These are phyloP conservation scores for Pomacea canaliculata DNA, from an alignment of 2,888 invertebrate genomes.

Conservation along the genomic window DNA sequence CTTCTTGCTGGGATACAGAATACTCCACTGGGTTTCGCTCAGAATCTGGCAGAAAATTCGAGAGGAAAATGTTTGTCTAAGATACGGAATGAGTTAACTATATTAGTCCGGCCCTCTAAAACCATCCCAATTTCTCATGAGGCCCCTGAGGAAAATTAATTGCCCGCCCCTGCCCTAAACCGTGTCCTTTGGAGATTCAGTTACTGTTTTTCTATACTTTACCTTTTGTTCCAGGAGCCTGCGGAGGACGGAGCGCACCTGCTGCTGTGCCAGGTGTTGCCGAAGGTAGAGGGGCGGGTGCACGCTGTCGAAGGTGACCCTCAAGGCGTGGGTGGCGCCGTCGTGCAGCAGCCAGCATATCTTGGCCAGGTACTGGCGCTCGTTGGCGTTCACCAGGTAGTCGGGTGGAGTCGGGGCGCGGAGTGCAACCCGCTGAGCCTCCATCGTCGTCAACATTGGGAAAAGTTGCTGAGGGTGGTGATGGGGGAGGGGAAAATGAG, in stretches of 20 bases:
- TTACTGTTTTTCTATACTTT: no score
- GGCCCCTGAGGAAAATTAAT: no score
- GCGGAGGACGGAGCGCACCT: conserved; percentile 48
- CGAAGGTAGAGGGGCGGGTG: conserved; percentile 53
- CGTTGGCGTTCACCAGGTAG: conserved; percentile 37
- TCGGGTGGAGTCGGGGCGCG: conserved; percentile 17
- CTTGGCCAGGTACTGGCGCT: conserved; percentile 51
- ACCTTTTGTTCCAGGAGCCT: conserved; percentile 41
- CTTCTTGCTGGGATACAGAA: conserved; percentile 52
- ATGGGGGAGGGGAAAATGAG: no score
- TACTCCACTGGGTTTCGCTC: conserved; percentile 49
- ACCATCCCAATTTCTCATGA: no score
- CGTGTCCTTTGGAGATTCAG: no score
- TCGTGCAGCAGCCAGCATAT: conserved; percentile 58
- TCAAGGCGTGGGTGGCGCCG: conserved; percentile 51
- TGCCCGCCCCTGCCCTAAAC: no score
- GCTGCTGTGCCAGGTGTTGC: conserved; percentile 50
- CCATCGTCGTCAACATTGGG: no score
- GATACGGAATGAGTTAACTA: no score
- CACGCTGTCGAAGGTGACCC: conserved; percentile 53
- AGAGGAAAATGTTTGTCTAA: no score
- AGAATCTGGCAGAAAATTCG: conserved; percentile 28
- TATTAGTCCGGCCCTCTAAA: no score
- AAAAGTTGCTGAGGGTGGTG: no score
- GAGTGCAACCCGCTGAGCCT: background rate